These are phyloP conservation scores for Zosterops lateralis DNA, from an alignment of 2,113 vertebrate species.

Conservation along the genomic window DNA sequence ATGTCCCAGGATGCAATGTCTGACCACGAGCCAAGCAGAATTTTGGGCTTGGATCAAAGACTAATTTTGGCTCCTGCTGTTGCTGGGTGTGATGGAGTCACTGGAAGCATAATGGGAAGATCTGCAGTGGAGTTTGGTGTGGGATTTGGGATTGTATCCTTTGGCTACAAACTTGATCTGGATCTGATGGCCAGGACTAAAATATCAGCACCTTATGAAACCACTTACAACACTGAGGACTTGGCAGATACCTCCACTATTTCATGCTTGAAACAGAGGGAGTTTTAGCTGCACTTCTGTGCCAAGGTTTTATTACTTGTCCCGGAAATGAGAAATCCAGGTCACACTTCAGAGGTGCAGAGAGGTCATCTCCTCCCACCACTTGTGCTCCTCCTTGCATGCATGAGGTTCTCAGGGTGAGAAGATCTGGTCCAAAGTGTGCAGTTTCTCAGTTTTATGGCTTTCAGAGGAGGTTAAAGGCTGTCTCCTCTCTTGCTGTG, in stretches of 20 bases:
- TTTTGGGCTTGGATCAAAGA: not conserved
- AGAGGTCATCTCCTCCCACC: not conserved
- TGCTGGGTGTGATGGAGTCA: not conserved
- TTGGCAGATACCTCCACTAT: not conserved
- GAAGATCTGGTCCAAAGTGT: not conserved
- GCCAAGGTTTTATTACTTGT: not conserved
- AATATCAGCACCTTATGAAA: not conserved
- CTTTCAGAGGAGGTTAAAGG: not conserved
- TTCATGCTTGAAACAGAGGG: not conserved
- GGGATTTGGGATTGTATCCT: not conserved
- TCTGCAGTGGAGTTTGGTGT: not conserved
- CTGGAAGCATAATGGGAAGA: not conserved
- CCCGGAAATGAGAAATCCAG: not conserved
- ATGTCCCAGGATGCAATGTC: not conserved
- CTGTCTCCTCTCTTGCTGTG: not conserved
- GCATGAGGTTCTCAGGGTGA: fast-evolving
- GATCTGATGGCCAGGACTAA: not conserved
- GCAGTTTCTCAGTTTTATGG: not conserved
- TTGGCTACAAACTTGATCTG: not conserved
- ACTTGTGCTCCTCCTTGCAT: not conserved
- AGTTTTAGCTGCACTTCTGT: not conserved
- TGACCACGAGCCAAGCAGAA: not conserved
- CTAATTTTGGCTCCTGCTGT: not conserved
- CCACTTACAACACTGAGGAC: not conserved
- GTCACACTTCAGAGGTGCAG: not conserved